These are phyloP conservation scores for Nicator chloris DNA, from an alignment of 2,113 vertebrate species.

Conservation along the genomic window DNA sequence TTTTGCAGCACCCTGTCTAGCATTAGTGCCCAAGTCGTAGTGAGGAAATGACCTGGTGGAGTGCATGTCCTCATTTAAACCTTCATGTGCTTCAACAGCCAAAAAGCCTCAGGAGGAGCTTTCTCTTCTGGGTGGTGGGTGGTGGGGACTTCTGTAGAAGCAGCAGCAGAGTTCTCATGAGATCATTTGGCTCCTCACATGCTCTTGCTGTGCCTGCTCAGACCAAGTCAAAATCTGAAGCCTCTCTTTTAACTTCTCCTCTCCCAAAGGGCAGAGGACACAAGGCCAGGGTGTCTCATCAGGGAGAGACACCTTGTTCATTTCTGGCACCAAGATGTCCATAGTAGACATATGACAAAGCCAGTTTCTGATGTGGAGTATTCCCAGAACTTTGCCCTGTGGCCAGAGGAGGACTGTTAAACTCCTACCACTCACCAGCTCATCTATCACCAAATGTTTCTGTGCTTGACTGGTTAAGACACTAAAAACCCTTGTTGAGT, in stretches of 20 bases:
- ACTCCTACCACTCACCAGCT: not conserved
- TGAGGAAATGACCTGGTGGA: slow-evolving; percentile 3
- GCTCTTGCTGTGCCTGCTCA: not conserved
- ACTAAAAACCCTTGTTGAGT: not conserved
- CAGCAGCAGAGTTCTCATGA: not conserved
- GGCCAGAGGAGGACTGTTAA: not conserved
- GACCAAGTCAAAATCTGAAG: not conserved
- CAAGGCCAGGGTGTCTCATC: not conserved
- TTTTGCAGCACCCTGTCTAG: not conserved
- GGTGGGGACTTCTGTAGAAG: not conserved
- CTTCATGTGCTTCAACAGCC: not conserved
- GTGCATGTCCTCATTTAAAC: slow-evolving; percentile 35
- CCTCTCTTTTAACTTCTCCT: not conserved
- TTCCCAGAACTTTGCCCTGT: not conserved
- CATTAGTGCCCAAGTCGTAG: slow-evolving; percentile 10
- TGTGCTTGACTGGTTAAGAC: not conserved
- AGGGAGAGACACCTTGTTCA: fast-evolving
- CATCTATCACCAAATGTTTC: not conserved
- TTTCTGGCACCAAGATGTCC: not conserved
- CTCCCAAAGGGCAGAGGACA: not conserved
- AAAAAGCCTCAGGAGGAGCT: not conserved
- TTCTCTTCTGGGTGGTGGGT: not conserved
- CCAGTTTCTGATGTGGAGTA: not conserved
- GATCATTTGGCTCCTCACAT: fast-evolving
- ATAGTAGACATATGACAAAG: not conserved